These are phyloP conservation scores for Montipora foliosa DNA, from an alignment of 64 coral and sea anemone genomes.

Conservation along the genomic window DNA sequence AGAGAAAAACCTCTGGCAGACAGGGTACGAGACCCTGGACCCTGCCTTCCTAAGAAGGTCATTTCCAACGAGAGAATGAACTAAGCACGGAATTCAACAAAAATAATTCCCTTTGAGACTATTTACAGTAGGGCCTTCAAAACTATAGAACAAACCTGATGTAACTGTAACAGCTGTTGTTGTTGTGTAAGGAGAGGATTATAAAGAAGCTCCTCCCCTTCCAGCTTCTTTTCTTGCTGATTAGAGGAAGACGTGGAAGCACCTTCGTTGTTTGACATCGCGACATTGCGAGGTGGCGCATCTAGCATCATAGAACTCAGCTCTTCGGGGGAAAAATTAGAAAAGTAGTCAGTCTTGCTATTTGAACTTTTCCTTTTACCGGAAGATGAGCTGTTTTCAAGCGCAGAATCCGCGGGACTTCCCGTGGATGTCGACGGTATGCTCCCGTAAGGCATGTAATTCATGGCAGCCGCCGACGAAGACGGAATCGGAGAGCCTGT, in stretches of 20 bases:
- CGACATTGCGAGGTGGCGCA: not conserved
- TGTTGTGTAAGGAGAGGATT: constrained; percentile 73
- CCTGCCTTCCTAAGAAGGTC: too few species aligned
- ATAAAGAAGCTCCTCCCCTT: constrained; percentile 49
- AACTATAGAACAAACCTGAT: constrained; percentile 40
- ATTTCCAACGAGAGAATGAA: too few species aligned
- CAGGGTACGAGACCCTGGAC: too few species aligned
- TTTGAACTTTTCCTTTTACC: constrained; percentile 17
- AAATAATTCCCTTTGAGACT: too few species aligned
- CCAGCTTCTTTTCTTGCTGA: constrained; percentile 58
- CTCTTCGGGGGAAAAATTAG: constrained; percentile 75
- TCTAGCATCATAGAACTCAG: constrained; percentile 60
- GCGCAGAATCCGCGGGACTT: not conserved
- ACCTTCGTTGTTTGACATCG: not conserved
- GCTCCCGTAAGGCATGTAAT: constrained; percentile 7
- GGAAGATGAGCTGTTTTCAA: not conserved
- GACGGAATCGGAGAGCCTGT: not conserved
- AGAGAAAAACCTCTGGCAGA: too few species aligned
- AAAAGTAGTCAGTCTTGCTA: constrained; percentile 52
- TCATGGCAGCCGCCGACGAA: not conserved
- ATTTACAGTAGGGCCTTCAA: too few species aligned
- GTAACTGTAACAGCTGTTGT: constrained; percentile 60
- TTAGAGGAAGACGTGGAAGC: not conserved
- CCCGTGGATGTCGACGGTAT: constrained; percentile 23
- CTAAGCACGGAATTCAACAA: too few species aligned